Conservation (phyloP, 2,888 invertebrate species). For the Cataglyphis livida region DNA sequence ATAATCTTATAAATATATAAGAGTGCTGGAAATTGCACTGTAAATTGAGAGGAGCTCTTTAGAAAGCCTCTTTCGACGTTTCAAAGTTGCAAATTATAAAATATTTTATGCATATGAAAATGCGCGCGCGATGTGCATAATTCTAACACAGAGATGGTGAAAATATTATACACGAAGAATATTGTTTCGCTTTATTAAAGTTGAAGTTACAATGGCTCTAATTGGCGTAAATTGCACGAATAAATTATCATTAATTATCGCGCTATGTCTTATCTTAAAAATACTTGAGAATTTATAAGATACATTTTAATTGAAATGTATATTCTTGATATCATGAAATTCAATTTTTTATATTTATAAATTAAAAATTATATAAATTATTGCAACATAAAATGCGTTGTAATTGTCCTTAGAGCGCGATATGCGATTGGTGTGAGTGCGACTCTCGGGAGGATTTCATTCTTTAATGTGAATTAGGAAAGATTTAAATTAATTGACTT, state of each 20-base stretch:
- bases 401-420: conserved; percentile 9
- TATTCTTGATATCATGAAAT: not conserved
- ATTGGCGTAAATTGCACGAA: conserved; percentile 7
- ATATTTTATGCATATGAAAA: not conserved
- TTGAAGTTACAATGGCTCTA: not conserved
- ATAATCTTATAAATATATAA: not conserved
- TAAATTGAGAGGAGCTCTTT: not conserved
- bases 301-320: conserved; percentile 1
- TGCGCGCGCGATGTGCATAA: not conserved
- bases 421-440: conserved; percentile 15
- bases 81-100: not conserved
- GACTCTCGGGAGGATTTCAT: conserved; percentile 13
- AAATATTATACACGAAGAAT: conserved; percentile 27
- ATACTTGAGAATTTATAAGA: not conserved
- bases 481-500: conserved; percentile 59
- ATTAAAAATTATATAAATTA: conserved; percentile 6
- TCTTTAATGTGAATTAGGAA: conserved; percentile 42
- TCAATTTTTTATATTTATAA: conserved; percentile 17
- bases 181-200: conserved; percentile 29
- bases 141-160: conserved; percentile 2
- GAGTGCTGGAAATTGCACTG: not conserved
- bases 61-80: not conserved
- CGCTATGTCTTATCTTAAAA: not conserved
- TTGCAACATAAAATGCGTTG: not conserved
- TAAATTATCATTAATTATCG: not conserved